Conservation (phyloP, 2,113 vertebrate species). For the Clupea harengus region DNA sequence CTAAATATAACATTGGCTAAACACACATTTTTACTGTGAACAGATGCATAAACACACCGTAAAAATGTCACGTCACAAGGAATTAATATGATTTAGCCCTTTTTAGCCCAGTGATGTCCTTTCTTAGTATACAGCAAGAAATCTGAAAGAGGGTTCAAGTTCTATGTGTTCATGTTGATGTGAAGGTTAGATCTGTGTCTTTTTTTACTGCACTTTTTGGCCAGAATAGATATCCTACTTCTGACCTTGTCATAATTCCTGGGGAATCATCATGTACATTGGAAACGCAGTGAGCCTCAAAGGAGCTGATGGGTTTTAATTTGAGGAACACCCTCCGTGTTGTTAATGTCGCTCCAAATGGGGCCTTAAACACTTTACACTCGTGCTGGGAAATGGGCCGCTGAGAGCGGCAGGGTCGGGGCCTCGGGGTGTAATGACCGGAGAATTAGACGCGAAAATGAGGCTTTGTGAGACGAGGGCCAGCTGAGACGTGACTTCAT, state of each 20-base stretch:
- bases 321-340: not conserved
- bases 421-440: constrained; percentile 22
- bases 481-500: constrained; percentile 36
- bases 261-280: not conserved
- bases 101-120: not conserved
- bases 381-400: not conserved
- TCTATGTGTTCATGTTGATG: not conserved
- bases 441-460: constrained; percentile 27
- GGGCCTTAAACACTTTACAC: not conserved
- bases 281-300: not conserved
- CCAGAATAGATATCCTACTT: not conserved
- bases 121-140: not conserved
- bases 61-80: not conserved
- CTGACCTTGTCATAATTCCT: not conserved
- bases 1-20: not conserved
- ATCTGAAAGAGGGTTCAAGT: not conserved
- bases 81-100: not conserved
- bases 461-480: constrained; percentile 22
- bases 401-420: not conserved
- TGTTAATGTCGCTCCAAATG: not conserved
- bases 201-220: not conserved
- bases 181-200: not conserved
- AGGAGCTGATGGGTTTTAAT: not conserved
- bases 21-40: not conserved
- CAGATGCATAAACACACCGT: not conserved